Conservation (phyloP, 2,888 invertebrate species). For the Sepioteuthis lessoniana region DNA sequence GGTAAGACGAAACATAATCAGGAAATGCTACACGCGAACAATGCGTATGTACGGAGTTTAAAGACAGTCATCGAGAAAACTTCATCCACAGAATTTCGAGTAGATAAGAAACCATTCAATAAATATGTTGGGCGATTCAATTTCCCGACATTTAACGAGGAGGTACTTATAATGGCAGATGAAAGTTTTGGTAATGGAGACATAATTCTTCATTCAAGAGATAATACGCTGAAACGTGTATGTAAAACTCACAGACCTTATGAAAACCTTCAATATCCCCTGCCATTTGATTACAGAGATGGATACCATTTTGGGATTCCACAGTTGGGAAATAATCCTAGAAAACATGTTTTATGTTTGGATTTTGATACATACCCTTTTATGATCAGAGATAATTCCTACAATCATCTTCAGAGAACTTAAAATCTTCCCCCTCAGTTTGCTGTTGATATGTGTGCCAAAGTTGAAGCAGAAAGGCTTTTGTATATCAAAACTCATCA, state of each 20-base stretch:
- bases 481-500: too few relatives aligned
- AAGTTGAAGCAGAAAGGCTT: too few relatives aligned
- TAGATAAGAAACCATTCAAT: background rate
- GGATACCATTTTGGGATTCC: too few relatives aligned
- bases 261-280: slow-evolving; percentile 25
- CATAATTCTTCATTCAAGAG: slow-evolving; percentile 24
- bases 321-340: slow-evolving; percentile 71
- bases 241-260: slow-evolving; percentile 1
- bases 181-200: background rate
- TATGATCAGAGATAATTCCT: too few relatives aligned
- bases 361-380: too few relatives aligned
- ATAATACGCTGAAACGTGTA: background rate
- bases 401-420: too few relatives aligned
- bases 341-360: background rate
- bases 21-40: too few relatives aligned
- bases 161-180: background rate
- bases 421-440: too few relatives aligned
- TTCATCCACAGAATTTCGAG: background rate
- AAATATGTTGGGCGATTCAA: background rate
- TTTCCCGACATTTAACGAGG: background rate
- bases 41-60: too few relatives aligned
- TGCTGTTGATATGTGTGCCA: too few relatives aligned
- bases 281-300: background rate
- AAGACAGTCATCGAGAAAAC: background rate
- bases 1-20: too few relatives aligned